phyloP scores from a whole-genome alignment of 1,140 invertebrate genomes.

The Melanaphis sacchari region DNA sequence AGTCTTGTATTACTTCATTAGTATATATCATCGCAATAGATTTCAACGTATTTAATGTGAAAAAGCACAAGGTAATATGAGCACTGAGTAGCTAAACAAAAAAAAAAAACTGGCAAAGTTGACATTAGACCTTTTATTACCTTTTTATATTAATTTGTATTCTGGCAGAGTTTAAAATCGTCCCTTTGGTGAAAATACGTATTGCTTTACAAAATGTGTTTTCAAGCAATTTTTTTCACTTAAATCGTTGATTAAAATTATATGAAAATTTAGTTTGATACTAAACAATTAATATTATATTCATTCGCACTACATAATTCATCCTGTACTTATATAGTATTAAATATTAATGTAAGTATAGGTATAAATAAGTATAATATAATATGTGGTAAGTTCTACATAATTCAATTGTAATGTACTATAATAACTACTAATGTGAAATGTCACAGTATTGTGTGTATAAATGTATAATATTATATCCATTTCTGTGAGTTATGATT shows the following conservation, averaged over 20 bases:
- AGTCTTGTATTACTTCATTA: too few species aligned
- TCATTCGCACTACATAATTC: background rate
- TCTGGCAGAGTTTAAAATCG: too few species aligned
- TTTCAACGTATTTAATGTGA: too few species aligned
- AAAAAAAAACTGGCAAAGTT: too few species aligned
- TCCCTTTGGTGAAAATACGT: background rate
- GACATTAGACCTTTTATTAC: too few species aligned
- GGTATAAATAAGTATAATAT: background rate
- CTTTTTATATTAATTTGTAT: too few species aligned
- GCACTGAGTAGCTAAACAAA: too few species aligned
- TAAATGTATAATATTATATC: background rate
- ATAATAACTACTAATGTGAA: background rate
- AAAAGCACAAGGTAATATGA: too few species aligned
- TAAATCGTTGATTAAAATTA: background rate
- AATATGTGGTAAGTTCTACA: background rate
- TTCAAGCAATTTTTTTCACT: background rate
- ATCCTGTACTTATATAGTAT: background rate
- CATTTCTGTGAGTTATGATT: constrained; percentile 3
- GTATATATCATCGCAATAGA: too few species aligned
- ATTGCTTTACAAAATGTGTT: background rate
- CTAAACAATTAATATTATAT: background rate
- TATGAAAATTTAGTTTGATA: background rate
- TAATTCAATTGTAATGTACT: background rate
- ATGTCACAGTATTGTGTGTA: background rate
- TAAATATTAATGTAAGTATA: background rate